phyloP scores from a whole-genome alignment of 2,888 invertebrate species.

The Athrips mouffetella region DNA sequence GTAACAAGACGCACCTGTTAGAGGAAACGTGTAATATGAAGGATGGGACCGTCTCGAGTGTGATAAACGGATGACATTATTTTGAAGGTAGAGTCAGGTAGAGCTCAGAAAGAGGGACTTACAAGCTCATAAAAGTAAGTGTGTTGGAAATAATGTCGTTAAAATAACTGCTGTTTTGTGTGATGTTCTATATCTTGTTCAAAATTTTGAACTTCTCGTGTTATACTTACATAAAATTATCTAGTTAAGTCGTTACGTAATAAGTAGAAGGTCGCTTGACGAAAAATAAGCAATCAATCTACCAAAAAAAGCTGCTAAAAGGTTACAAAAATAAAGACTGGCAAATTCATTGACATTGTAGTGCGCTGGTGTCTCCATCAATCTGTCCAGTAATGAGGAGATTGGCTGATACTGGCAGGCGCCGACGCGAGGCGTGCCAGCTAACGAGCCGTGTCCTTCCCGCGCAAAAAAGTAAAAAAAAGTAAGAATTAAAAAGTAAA shows the following conservation, averaged over 20 bases:
- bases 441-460: conserved; percentile 48
- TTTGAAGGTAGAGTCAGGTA: background rate
- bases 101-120: background rate
- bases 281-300: background rate
- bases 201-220: no score
- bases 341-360: conserved; percentile 5
- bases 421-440: conserved; percentile 39
- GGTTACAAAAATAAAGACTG: background rate
- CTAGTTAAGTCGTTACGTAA: no score
- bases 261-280: no score
- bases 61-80: conserved; percentile 6
- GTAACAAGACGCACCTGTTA: conserved; percentile 53
- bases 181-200: no score
- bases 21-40: conserved; percentile 1
- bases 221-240: no score
- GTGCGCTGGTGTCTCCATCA: conserved; percentile 34
- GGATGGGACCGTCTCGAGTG: conserved; percentile 2
- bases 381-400: conserved; percentile 51
- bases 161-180: no score
- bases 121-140: background rate
- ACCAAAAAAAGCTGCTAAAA: background rate
- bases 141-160: background rate
- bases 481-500: conserved; percentile 18
- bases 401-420: conserved; percentile 49
- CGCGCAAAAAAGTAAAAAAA: conserved; percentile 30